These are phyloP conservation scores for Lota lota DNA, from an alignment of 2,113 vertebrate species.

Conservation along the genomic window DNA sequence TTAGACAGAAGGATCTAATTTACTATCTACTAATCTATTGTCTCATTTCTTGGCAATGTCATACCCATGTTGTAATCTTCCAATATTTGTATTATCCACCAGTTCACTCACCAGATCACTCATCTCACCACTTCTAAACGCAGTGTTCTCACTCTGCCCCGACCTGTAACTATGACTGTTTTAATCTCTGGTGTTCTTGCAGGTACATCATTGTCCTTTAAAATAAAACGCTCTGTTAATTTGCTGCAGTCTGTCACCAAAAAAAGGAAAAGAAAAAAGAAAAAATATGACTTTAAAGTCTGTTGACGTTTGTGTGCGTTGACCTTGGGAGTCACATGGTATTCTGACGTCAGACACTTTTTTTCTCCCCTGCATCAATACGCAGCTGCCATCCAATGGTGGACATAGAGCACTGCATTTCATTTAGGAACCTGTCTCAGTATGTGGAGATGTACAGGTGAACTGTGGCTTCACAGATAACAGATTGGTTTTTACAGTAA, in stretches of 20 bases:
- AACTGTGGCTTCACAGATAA: no score
- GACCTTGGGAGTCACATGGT: conserved; percentile 9
- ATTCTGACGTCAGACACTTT: conserved; percentile 1
- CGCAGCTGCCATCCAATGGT: conserved; percentile 66
- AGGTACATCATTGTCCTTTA: not conserved
- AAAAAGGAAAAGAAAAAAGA: not conserved
- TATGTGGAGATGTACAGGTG: no score
- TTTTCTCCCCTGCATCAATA: conserved; percentile 31
- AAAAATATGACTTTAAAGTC: not conserved
- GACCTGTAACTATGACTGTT: not conserved
- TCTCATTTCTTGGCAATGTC: no score
- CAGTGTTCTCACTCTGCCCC: no score
- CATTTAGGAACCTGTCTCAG: conserved; percentile 15
- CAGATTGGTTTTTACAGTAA: no score
- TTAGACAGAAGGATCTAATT: conserved; percentile 42
- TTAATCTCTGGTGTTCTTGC: not conserved
- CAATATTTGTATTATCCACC: no score
- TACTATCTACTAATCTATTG: not conserved
- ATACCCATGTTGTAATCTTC: no score
- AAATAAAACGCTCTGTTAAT: not conserved
- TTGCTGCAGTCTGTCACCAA: not conserved
- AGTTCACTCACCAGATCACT: no score
- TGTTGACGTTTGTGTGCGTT: conserved; percentile 11
- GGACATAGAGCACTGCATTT: conserved; percentile 47
- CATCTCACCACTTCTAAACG: no score